Evolutionary conservation across 92 coral and sea anemone genomes (phyloP).

Genomic region (Porites divaricata): DNA sequence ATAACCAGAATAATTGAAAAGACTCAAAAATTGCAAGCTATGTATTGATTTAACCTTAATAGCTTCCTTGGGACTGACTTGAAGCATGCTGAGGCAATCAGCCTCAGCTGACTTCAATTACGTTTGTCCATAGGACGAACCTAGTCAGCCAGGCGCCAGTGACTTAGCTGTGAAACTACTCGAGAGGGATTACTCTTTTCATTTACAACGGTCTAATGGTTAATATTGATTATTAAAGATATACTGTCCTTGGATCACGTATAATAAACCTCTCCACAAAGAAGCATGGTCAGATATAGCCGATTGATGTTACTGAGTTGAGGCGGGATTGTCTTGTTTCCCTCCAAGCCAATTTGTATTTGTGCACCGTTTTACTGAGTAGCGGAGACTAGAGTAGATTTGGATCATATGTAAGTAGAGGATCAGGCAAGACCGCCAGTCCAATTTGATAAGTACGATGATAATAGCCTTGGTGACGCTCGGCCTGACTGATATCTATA

Average conservation of each 20-base stretch:
- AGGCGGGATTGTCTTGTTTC: background rate
- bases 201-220: slow-evolving; percentile 47
- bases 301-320: no score
- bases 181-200: slow-evolving; percentile 24
- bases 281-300: background rate
- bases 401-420: background rate
- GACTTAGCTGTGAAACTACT: background rate
- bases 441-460: slow-evolving; percentile 66
- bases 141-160: slow-evolving; percentile 26
- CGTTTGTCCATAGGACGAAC: background rate
- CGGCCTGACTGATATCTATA: slow-evolving; percentile 36
- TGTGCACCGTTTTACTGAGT: background rate
- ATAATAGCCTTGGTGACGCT: slow-evolving; percentile 72
- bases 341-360: background rate
- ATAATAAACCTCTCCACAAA: background rate
- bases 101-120: slow-evolving; percentile 1
- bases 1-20: background rate
- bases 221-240: slow-evolving; percentile 20
- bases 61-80: background rate
- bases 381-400: background rate
- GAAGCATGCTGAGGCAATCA: background rate
- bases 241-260: background rate
- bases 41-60: slow-evolving; percentile 1
- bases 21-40: slow-evolving; percentile 2
- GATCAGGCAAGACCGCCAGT: background rate